A percentile compares a stretch with the other conserved stretches of the same genome.
phyloP scores from a whole-genome alignment of 2,113 vertebrate species.

The Eretmochelys imbricata region DNA sequence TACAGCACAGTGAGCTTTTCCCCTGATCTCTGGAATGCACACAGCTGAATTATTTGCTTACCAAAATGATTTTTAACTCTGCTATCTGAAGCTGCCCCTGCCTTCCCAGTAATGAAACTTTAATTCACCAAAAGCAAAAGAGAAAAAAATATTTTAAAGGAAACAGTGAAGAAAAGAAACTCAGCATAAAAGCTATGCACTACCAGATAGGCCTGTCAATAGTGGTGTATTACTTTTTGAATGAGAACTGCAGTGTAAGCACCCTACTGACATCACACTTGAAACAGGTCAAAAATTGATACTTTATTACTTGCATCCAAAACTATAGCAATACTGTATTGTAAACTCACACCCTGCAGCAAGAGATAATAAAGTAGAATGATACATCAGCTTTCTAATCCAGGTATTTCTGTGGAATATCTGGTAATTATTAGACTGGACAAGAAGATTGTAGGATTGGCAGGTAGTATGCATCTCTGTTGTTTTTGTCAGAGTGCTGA shows the following conservation, averaged over 20 bases:
- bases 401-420: constrained; percentile 63
- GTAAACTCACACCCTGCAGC: constrained; percentile 51
- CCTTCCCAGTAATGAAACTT: constrained; percentile 12
- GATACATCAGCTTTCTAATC: constrained; percentile 45
- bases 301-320: background rate
- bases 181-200: constrained; percentile 8
- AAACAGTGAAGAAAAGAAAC: constrained; percentile 13
- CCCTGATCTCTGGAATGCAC: accelerated
- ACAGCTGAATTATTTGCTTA: background rate
- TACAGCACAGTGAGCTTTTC: background rate
- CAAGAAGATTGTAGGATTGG: constrained; percentile 32
- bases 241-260: constrained; percentile 59
- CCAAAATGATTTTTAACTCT: background rate
- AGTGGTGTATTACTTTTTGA: constrained; percentile 40
- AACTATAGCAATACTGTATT: background rate
- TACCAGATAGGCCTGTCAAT: constrained; percentile 48
- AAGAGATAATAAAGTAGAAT: constrained; percentile 39
- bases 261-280: constrained; percentile 40
- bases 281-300: constrained; percentile 35
- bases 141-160: background rate
- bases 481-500: constrained; percentile 52
- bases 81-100: background rate
- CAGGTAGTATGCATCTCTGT: constrained; percentile 15
- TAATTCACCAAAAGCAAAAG: background rate
- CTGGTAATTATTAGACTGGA: constrained; percentile 60